A percentile compares a stretch with the other conserved stretches of the same genome.
These are phyloP conservation scores for Channa striata DNA, from an alignment of 2,797 vertebrate genomes.

Conservation along the genomic window DNA sequence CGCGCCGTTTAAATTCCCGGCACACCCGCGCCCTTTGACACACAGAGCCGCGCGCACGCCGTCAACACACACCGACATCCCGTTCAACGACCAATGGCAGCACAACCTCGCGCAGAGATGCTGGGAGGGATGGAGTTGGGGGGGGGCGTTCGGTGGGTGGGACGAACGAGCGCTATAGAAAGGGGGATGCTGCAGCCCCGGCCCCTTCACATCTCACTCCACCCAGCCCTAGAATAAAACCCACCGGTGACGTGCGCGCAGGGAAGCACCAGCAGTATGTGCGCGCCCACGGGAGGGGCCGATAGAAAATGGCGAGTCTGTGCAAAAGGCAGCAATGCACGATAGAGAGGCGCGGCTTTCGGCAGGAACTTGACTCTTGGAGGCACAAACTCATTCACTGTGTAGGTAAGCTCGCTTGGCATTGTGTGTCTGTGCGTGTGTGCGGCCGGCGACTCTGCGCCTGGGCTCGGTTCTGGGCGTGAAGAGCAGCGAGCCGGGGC, in stretches of 20 bases:
- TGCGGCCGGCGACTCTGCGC: constrained; percentile 42
- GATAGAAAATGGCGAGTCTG: constrained; percentile 97
- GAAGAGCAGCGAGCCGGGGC: constrained; percentile 21
- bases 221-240: constrained; percentile 78
- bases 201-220: constrained; percentile 78
- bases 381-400: constrained; percentile 92
- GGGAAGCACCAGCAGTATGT: constrained; percentile 84
- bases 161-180: constrained; percentile 72
- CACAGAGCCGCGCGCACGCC: constrained; percentile 33
- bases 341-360: constrained; percentile 93
- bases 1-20: constrained; percentile 47
- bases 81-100: constrained; percentile 57
- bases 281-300: constrained; percentile 86
- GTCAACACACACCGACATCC: constrained; percentile 62
- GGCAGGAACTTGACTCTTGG: constrained; percentile 95
- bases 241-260: constrained; percentile 81
- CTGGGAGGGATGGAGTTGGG: constrained; percentile 39
- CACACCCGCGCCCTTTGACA: constrained; percentile 68
- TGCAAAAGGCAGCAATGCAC: constrained; percentile 93
- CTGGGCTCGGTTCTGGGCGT: constrained; percentile 23
- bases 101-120: constrained; percentile 51
- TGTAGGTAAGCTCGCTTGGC: constrained; percentile 91
- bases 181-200: constrained; percentile 82
- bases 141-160: constrained; percentile 69
- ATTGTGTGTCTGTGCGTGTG: constrained; percentile 68